A percentile compares a stretch with the other conserved stretches of the same genome.
These are phyloP conservation scores for Bufo gargarizans DNA, from an alignment of 2,113 vertebrate species.

Conservation along the genomic window DNA sequence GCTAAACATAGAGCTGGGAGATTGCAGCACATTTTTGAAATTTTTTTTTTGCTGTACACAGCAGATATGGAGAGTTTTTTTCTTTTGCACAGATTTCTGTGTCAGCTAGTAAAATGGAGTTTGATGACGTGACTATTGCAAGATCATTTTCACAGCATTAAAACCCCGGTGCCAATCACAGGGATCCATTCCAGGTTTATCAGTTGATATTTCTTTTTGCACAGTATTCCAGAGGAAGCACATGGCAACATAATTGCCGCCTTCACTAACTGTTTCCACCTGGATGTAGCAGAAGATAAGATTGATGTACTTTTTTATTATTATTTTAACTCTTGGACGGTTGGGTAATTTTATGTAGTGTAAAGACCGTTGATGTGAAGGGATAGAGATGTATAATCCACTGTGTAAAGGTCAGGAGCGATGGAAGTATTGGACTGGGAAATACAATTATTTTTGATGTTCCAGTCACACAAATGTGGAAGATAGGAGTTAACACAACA, in stretches of 20 bases:
- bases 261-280: background rate
- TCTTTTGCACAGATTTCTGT: constrained; percentile 30
- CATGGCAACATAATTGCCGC: background rate
- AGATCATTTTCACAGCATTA: constrained; percentile 21
- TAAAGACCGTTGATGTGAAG: background rate
- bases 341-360: background rate
- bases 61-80: background rate
- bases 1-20: background rate
- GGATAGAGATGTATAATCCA: background rate
- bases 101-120: constrained; percentile 38
- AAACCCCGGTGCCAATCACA: background rate
- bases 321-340: background rate
- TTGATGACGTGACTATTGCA: constrained; percentile 36
- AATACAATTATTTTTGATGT: background rate
- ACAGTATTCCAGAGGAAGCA: background rate
- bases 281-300: background rate
- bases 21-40: background rate
- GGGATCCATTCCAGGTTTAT: no score
- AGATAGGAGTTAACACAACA: background rate
- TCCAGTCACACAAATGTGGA: background rate
- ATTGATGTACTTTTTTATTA: background rate
- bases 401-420: background rate
- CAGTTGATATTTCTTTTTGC: no score
- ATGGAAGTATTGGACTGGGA: background rate
- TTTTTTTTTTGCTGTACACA: background rate